phyloP scores from a whole-genome alignment of 1,140 invertebrate genomes.

The Coelopa frigida region DNA sequence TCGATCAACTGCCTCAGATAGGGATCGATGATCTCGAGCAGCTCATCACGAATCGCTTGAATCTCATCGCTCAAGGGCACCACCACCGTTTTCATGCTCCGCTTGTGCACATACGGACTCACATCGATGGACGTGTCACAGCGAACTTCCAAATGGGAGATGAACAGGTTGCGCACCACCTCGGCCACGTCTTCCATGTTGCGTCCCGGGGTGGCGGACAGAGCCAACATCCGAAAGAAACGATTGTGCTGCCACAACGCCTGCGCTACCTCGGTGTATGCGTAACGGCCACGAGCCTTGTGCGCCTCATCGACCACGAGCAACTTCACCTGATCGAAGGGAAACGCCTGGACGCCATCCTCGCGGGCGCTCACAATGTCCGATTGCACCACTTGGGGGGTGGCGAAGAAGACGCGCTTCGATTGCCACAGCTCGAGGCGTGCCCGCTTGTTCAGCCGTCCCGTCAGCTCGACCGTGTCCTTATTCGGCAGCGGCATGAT shows the following conservation, averaged over 20 bases:
- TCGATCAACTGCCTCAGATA: constrained; percentile 59
- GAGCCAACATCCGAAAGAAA: constrained; percentile 75
- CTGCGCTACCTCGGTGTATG: constrained; percentile 80
- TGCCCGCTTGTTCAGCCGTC: constrained; percentile 46
- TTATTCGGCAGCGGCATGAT: constrained; percentile 80
- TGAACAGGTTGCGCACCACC: constrained; percentile 77
- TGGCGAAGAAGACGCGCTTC: constrained; percentile 88
- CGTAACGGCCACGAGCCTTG: constrained; percentile 79
- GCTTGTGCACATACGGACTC: constrained; percentile 70
- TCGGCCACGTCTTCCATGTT: constrained; percentile 72
- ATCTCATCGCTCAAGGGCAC: constrained; percentile 64
- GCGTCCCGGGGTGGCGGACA: constrained; percentile 94
- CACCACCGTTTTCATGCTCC: constrained; percentile 71
- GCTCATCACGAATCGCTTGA: constrained; percentile 51
- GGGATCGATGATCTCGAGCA: constrained; percentile 59
- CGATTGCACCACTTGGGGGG: constrained; percentile 87
- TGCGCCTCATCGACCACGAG: constrained; percentile 94
- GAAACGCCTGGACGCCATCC: no score
- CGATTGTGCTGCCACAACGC: constrained; percentile 54
- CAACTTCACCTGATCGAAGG: constrained; percentile 52
- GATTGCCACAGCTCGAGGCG: constrained; percentile 62
- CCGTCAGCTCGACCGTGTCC: constrained; percentile 85
- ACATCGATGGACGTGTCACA: constrained; percentile 83
- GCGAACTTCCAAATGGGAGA: constrained; percentile 79
- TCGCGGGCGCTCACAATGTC: constrained; percentile 57